Evolutionary conservation across 2,888 invertebrate species (phyloP), one percentile per base, ranked within the genome.

Genomic region (Scrobipalpa costella): DNA sequence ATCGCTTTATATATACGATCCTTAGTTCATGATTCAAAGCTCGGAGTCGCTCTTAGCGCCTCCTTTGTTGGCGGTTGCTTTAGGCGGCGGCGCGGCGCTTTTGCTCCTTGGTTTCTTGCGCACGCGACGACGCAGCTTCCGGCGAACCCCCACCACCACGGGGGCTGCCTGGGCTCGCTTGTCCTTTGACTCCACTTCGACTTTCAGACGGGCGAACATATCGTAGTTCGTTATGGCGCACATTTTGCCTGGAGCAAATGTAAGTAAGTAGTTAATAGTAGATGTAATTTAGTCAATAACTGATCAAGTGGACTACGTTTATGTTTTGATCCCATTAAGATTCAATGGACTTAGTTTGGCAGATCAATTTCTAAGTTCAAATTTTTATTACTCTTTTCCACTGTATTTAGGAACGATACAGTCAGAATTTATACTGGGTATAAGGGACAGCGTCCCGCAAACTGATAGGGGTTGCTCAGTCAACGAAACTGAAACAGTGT

Each of bases 181-280:
- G 62, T 75, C 68, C 79, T 91, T 92, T 40, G 85, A 83, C 73
- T 91, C 89, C 68, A 87, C 80, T 70, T 85, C 88, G 65, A 88
- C 81, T 78, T 88, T 89, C 49, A 89, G 74, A 55, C 92, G 87
- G 6, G 90, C 85, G 70, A 92, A 90, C 87, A 88, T 90, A 68
- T 92, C 92, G 72, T 91, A 89, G 75, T 92, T 92, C 7, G 90
- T 90, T 67, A 92, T 91, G 5, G 74, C 78, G 73, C 92, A 92
- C 85, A 89, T 87, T 80, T 89, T 92, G 66, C 92, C 92, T 92
- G 73, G 8, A 52, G 27, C n/a, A 34, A 57, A 21, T 13, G 11
- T 3, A 55, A 34, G 27, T 47, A 36, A 68, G 63, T 61, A 44
- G 57, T 64, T 19, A 17, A 11, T 50, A 49, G 15, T 19, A 17